Evolutionary conservation across 2,797 vertebrate genomes (phyloP).

Genomic region (Sebastes matsubarae): DNA sequence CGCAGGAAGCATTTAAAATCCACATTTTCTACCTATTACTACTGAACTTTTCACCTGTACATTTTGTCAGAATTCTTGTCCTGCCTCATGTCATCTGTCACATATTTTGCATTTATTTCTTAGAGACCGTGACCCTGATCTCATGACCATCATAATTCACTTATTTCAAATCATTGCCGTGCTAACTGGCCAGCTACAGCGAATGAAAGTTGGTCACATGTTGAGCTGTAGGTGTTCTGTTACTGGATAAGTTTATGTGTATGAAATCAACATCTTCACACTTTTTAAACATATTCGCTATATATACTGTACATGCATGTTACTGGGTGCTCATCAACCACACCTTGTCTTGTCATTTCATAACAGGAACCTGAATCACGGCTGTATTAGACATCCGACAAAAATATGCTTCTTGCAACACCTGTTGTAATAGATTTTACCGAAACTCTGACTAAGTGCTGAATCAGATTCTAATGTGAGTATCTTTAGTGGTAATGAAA

Average conservation of each 20-base stretch:
- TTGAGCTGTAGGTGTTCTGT: constrained; percentile 1
- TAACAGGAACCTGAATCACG: neutral
- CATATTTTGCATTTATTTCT: neutral
- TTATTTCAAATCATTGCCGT: neutral
- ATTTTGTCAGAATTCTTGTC: neutral
- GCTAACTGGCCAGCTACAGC: neutral
- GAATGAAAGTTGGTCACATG: neutral
- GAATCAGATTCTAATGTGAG: constrained; percentile 2
- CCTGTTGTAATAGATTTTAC: neutral
- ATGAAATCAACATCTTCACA: neutral
- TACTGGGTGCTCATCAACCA: neutral
- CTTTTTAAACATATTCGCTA: neutral
- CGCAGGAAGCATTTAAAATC: neutral
- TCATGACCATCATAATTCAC: constrained; percentile 14
- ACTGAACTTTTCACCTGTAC: constrained; percentile 10
- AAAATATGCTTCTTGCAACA: neutral
- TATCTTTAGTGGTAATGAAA: constrained; percentile 23
- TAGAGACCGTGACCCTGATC: neutral
- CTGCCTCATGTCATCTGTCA: neutral
- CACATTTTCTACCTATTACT: neutral
- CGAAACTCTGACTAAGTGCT: constrained; percentile 10
- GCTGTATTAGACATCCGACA: neutral
- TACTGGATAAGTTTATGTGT: neutral
- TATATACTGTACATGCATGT: neutral
- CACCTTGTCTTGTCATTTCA: neutral